phyloP scores from a whole-genome alignment of 2,888 invertebrate species.

The Biston stratarius region DNA sequence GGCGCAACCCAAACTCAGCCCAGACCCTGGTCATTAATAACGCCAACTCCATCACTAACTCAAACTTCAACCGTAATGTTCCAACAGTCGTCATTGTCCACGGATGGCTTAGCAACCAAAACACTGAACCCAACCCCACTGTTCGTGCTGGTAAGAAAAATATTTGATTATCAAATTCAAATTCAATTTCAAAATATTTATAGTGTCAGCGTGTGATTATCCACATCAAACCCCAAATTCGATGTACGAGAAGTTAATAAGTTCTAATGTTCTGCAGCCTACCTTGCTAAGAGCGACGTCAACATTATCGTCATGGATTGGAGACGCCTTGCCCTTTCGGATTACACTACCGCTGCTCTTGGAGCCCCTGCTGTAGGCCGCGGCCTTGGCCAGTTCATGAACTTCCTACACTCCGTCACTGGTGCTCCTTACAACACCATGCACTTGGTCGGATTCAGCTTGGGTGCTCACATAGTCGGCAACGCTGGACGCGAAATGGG shows the following conservation, averaged over 20 bases:
- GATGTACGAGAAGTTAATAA: not conserved
- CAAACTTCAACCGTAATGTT: slow-evolving; percentile 59
- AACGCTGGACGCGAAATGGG: slow-evolving; percentile 58
- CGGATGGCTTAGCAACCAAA: slow-evolving; percentile 65
- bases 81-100: slow-evolving; percentile 64
- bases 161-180: not conserved
- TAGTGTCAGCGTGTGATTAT: too few relatives aligned
- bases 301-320: slow-evolving; percentile 69
- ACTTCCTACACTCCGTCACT: slow-evolving; percentile 50
- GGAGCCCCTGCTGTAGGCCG: slow-evolving; percentile 62
- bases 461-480: slow-evolving; percentile 67
- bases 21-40: slow-evolving; percentile 58
- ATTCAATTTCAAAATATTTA: too few relatives aligned
- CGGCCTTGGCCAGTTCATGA: slow-evolving; percentile 61
- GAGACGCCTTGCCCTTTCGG: slow-evolving; percentile 55
- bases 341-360: slow-evolving; percentile 56
- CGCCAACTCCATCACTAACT: slow-evolving; percentile 54
- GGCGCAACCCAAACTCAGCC: slow-evolving; percentile 51
- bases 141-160: slow-evolving; percentile 56
- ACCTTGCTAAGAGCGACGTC: slow-evolving; percentile 49
- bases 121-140: slow-evolving; percentile 57
- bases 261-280: slow-evolving; percentile 5
- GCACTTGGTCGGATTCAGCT: slow-evolving; percentile 66
- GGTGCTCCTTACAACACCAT: slow-evolving; percentile 52
- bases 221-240: too few relatives aligned